Percentiles rank a stretch among this genome's conserved stretches.
phyloP scores from a whole-genome alignment of 2,888 invertebrate species.

The Parnassius glacialis region DNA sequence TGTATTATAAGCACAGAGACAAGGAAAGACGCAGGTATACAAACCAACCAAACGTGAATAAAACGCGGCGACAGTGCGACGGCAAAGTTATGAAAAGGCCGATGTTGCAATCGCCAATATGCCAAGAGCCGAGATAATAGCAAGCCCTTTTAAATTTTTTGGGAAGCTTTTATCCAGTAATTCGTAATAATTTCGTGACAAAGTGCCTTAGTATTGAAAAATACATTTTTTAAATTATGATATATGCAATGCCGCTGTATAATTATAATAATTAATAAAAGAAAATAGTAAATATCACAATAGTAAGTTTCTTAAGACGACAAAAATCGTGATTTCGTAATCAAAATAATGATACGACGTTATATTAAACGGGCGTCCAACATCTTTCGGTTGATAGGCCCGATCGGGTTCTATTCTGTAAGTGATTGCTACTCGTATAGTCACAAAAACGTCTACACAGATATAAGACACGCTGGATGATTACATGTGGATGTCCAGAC shows the following conservation, averaged over 20 bases:
- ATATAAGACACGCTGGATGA: slow-evolving; percentile 21
- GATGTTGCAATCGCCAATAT: too few relatives aligned
- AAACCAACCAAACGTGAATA: too few relatives aligned
- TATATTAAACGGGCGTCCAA: neutral
- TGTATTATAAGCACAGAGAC: too few relatives aligned
- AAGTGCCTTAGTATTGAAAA: too few relatives aligned
- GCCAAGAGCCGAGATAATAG: too few relatives aligned
- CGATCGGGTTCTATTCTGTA: slow-evolving; percentile 26
- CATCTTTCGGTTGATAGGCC: slow-evolving; percentile 1
- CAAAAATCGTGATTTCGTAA: neutral
- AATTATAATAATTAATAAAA: neutral
- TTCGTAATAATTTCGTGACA: too few relatives aligned
- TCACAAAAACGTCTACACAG: slow-evolving; percentile 20
- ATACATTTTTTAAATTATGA: too few relatives aligned
- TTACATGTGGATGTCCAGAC: slow-evolving; percentile 28
- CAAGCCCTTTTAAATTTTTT: too few relatives aligned
- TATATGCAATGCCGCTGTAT: neutral
- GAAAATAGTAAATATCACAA: neutral
- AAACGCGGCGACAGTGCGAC: too few relatives aligned
- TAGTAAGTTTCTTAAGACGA: neutral
- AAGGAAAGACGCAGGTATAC: too few relatives aligned
- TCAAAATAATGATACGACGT: neutral
- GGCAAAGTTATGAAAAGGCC: too few relatives aligned
- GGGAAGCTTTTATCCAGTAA: too few relatives aligned
- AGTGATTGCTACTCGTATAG: slow-evolving; percentile 5